A percentile compares a stretch with the other conserved stretches of the same genome.
Evolutionary conservation across 2,888 invertebrate species (phyloP).

Genomic region (Xestia xanthographa): DNA sequence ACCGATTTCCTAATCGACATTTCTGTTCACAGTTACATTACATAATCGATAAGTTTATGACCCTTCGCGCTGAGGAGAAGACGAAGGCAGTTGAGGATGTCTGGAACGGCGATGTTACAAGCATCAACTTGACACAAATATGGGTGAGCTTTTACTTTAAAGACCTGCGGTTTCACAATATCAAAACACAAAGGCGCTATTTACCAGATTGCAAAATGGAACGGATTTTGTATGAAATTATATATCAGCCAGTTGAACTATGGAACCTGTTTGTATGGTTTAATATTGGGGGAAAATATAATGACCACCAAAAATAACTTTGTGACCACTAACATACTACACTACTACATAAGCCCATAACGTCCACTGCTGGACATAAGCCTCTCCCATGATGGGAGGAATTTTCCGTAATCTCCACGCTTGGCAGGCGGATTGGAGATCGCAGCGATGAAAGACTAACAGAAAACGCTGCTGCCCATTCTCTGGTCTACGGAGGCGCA

Average conservation of each 20-base stretch:
- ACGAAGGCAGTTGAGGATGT: conserved; percentile 86
- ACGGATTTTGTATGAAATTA: neutral
- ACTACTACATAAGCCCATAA: no score
- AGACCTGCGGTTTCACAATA: neutral
- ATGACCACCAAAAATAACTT: no score
- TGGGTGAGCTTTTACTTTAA: conserved; percentile 68
- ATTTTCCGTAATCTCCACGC: no score
- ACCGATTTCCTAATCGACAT: neutral
- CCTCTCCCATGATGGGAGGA: no score
- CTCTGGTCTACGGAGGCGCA: no score
- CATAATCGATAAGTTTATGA: conserved; percentile 92
- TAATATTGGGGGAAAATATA: no score
- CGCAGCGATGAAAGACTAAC: no score
- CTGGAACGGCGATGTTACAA: conserved; percentile 93
- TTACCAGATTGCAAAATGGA: neutral
- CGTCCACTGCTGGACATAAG: no score
- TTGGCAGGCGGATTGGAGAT: no score
- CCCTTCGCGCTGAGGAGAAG: conserved; percentile 91
- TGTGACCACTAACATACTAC: no score
- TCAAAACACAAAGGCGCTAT: neutral
- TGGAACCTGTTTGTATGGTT: neutral
- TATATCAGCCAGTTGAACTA: neutral
- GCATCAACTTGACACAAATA: conserved; percentile 93
- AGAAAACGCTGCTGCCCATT: no score
- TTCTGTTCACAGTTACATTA: conserved; percentile 78